Conservation (phyloP, 2,797 vertebrate species). For the Scolopax bukidnonensis region DNA sequence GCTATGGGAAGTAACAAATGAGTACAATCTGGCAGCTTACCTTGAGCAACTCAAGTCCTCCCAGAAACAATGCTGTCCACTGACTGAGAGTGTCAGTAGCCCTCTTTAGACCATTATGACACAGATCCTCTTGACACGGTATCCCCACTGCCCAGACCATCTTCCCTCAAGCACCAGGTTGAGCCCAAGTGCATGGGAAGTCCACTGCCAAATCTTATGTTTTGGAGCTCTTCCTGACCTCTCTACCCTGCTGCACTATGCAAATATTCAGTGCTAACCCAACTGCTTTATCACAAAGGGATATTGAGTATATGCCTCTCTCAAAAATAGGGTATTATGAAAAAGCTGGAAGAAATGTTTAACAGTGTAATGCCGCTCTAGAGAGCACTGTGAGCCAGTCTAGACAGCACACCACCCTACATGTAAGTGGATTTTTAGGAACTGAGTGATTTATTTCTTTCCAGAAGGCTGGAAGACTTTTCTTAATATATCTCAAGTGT, state of each 20-base stretch:
- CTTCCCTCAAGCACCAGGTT: neutral
- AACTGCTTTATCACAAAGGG: neutral
- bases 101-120: neutral
- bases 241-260: neutral
- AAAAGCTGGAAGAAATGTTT: conserved; percentile 28
- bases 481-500: neutral
- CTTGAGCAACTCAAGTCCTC: neutral
- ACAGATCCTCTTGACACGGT: rapidly evolving
- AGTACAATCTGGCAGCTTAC: conserved; percentile 12
- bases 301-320: neutral
- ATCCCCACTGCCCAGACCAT: rapidly evolving
- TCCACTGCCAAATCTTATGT: neutral
- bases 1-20: neutral
- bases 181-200: neutral
- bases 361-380: conserved; percentile 41
- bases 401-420: neutral
- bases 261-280: neutral
- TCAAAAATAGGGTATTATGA: neutral
- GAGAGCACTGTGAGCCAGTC: conserved; percentile 13
- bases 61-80: neutral
- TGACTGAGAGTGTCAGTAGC: neutral
- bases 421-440: conserved; percentile 36
- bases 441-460: conserved; percentile 15
- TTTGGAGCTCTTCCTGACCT: neutral
- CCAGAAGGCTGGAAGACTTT: neutral